phyloP scores from a whole-genome alignment of 2,888 invertebrate genomes.

The Drosophila subquinaria region DNA sequence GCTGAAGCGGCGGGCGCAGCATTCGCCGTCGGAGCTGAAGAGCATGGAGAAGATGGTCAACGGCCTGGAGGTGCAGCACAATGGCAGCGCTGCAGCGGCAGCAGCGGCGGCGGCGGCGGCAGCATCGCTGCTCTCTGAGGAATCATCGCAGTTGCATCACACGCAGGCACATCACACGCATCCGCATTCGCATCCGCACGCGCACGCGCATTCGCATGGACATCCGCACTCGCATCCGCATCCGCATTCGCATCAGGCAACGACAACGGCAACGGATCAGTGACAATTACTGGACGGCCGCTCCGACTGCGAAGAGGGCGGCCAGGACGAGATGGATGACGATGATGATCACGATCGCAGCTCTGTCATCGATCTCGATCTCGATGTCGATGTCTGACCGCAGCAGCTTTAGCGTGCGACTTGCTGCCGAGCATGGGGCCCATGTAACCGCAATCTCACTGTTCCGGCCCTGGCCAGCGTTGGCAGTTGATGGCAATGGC shows the following conservation, averaged over 20 bases:
- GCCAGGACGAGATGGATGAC: constrained; percentile 76
- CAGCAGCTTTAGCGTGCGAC: constrained; percentile 70
- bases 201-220: constrained; percentile 35
- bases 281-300: constrained; percentile 85
- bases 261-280: constrained; percentile 82
- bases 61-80: constrained; percentile 94
- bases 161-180: constrained; percentile 69
- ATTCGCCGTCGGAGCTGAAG: constrained; percentile 91
- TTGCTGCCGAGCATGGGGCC: constrained; percentile 8
- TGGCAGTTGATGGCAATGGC: constrained; percentile 46
- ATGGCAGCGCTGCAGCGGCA: constrained; percentile 77
- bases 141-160: constrained; percentile 63
- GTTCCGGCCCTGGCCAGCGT: constrained; percentile 40
- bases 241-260: constrained; percentile 53
- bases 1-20: constrained; percentile 82
- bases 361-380: constrained; percentile 85
- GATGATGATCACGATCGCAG: constrained; percentile 83
- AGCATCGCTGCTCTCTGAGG: constrained; percentile 62
- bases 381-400: constrained; percentile 85
- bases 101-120: constrained; percentile 65
- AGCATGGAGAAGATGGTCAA: constrained; percentile 99
- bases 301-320: constrained; percentile 72
- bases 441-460: constrained; percentile 8
- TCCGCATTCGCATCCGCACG: constrained; percentile 51
- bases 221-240: constrained; percentile 55